Conservation (phyloP, 2,797 vertebrate genomes). For the Pogoniulus pusillus region DNA sequence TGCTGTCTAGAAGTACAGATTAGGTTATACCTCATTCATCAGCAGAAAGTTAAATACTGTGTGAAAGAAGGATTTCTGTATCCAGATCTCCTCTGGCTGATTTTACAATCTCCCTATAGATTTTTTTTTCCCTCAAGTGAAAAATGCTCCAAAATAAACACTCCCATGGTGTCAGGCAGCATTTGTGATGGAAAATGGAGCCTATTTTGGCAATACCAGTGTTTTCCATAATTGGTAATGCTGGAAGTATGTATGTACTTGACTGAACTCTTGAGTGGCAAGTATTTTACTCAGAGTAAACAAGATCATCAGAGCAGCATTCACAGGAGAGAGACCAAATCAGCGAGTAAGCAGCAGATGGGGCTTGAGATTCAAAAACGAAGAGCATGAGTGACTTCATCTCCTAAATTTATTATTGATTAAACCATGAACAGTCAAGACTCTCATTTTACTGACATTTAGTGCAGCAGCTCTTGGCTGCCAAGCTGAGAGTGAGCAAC, state of each 20-base stretch:
- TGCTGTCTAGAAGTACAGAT: background rate
- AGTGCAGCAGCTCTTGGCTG: conserved; percentile 63
- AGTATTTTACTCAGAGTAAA: conserved; percentile 55
- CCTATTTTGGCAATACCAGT: conserved; percentile 34
- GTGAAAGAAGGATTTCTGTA: background rate
- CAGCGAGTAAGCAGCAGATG: conserved; percentile 75
- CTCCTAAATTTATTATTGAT: conserved; percentile 75
- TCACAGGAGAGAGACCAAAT: conserved; percentile 63
- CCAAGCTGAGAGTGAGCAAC: conserved; percentile 48
- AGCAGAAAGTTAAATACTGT: background rate
- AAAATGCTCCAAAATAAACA: conserved; percentile 1
- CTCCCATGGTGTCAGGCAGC: background rate
- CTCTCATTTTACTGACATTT: conserved; percentile 65
- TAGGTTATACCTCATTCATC: background rate
- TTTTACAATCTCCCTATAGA: background rate
- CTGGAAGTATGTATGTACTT: conserved; percentile 29
- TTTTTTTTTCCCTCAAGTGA: background rate
- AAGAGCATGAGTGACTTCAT: conserved; percentile 49
- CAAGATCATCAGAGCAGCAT: conserved; percentile 52
- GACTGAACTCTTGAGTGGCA: conserved; percentile 56
- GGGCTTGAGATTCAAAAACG: conserved; percentile 75
- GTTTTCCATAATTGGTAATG: conserved; percentile 47
- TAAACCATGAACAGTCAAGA: conserved; percentile 63
- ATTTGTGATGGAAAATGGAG: conserved; percentile 44
- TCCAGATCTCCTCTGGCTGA: background rate